A percentile compares a stretch with the other conserved stretches of the same genome.
These are phyloP conservation scores for Leptinotarsa undecemlineata DNA, from an alignment of 1,140 invertebrate genomes.

Conservation along the genomic window DNA sequence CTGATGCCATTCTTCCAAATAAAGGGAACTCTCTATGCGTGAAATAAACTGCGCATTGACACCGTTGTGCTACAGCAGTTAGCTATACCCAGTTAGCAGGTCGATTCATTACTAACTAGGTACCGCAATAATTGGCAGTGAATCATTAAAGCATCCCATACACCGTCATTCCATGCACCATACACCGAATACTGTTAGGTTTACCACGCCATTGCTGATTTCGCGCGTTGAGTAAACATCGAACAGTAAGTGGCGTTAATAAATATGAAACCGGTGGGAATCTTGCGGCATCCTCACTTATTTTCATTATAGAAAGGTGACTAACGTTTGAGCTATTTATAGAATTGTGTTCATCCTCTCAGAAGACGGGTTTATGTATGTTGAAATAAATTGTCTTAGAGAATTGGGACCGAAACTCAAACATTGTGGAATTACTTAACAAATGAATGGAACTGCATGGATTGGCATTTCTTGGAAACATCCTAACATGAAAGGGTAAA, in stretches of 20 bases:
- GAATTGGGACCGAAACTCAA: too few species aligned
- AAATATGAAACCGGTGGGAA: slow-evolving; percentile 18
- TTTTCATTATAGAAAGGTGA: slow-evolving; percentile 16
- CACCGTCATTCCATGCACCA: not conserved
- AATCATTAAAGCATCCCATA: slow-evolving; percentile 3
- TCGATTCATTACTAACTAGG: not conserved
- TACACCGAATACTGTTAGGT: slow-evolving; percentile 14
- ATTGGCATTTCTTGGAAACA: too few species aligned
- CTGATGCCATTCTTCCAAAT: too few species aligned
- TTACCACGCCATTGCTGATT: slow-evolving; percentile 3
- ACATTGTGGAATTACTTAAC: too few species aligned
- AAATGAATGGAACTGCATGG: too few species aligned
- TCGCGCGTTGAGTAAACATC: slow-evolving; percentile 8
- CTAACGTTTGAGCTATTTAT: slow-evolving; percentile 15
- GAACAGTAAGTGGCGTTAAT: slow-evolving; percentile 9
- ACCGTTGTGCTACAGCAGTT: not conserved
- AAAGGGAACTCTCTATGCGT: too few species aligned
- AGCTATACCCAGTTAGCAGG: not conserved
- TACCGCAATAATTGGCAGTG: slow-evolving; percentile 2
- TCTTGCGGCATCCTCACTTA: slow-evolving; percentile 11
- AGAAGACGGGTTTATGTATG: not conserved
- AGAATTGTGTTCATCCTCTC: not conserved
- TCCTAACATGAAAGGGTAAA: too few species aligned
- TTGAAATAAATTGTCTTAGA: too few species aligned
- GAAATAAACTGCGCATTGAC: not conserved